phyloP scores from a whole-genome alignment of 35 echinoderm and acorn worm genomes.

The Lytechinus pictus region DNA sequence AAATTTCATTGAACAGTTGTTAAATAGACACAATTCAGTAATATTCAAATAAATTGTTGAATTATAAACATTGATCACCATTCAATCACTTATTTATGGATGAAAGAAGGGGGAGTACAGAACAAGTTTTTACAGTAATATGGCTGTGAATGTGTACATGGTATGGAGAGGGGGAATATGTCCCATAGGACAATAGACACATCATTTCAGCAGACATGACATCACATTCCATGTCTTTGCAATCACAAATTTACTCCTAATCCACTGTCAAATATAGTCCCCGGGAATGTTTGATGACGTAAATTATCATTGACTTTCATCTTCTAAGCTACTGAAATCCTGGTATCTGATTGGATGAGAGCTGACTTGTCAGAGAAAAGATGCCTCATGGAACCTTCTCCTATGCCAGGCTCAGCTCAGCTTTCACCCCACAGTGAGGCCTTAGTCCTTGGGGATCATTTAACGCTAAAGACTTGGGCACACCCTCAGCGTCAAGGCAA shows the following conservation, averaged over 20 bases:
- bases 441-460: neutral
- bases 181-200: neutral
- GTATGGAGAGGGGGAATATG: neutral
- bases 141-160: neutral
- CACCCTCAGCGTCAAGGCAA: neutral
- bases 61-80: no score
- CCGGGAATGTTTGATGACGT: no score
- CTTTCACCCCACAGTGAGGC: neutral
- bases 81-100: no score
- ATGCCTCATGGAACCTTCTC: no score
- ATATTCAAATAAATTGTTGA: no score
- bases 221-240: neutral
- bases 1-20: no score
- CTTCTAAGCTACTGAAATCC: no score
- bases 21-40: no score
- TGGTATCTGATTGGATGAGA: no score
- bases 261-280: neutral
- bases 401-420: neutral
- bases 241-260: neutral
- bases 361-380: no score
- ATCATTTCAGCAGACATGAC: neutral
- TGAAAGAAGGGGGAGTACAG: neutral
- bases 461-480: neutral
- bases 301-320: no score
- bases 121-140: neutral